Base-by-base conservation (phyloP, 2,113 vertebrate genomes). In the Myanophis thanlyinensis region DNA sequence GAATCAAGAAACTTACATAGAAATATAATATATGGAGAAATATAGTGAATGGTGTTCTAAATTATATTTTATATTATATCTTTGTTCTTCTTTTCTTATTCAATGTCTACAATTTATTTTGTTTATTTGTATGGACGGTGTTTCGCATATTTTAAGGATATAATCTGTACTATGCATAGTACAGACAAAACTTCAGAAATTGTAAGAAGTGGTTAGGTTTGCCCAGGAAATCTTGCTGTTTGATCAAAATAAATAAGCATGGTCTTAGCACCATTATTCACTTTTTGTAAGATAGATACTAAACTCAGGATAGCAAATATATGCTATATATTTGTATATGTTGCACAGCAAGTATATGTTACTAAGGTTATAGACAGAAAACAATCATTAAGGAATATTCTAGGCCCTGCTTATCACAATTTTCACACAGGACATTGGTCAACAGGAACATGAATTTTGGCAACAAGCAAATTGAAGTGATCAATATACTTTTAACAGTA, bases 161-260 rank as follows among this genome's bases (percentile, higher is more conserved):
- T 92, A 92, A 93, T 59, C 84, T 94, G 86, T 48, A 59, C 30
- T 91, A 94, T 91, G 22, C 85, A n/a, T n/a, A n/a, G n/a, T n/a
- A n/a, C n/a, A n/a, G n/a, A n/a, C n/a, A n/a, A n/a, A n/a, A n/a
- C 40, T n/a, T 35, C 44, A 87, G 85, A 44, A 40, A 67, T 52
- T 20, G 13, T 51, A 84, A 15, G 20, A 62, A 30, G 84, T 59
- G 35, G 54, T 7, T 62, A 40, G 40, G 6, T 51, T 59, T 88
- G 7, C 35, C 20, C 13, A 67, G 46, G 4, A 13, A 35, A 88
- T 30, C 13, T 27, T 47, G 35, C n/a, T 11, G 1, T 48, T 52
- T 73, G 46, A 67, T 87, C 22, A 20, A n/a, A 87, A 49, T 25
- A 62, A 47, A 87, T 12, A 91, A 67, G 30, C 40, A 88, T 67